Evolutionary conservation across 2,888 invertebrate genomes (phyloP), one percentile per base, ranked within the genome.

Genomic region (Osmoderma eremita): DNA sequence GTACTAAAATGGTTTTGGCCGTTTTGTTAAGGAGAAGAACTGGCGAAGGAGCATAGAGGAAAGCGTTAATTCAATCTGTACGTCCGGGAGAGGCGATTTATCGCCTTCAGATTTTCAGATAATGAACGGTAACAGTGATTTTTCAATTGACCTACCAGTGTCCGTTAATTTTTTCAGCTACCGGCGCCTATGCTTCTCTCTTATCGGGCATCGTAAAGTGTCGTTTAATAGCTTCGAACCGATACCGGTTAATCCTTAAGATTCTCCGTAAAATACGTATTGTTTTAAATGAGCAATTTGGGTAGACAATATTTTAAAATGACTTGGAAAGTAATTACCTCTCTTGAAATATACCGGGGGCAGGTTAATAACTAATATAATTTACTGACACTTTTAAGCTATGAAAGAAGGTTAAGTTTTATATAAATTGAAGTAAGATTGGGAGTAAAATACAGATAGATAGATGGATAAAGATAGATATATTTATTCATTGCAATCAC

Each of bases 111-210:
- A 77, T 77, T 68, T 63, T 54, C 50, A 71, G 77, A 77, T 77
- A 77, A 71, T 69, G 70, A 65, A 63, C 63, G 71, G 73, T 70
- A 75, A 76, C 75, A 76, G 75, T 74, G 76, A 75, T 76, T 74
- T 73, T 61, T 74, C 49, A 69, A 76, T 75, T 75, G 72, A 70
- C 74, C 73, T 75, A 75, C 74, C 75, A 72, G 74, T 76, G 76
- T 76, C 74, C 70, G 71, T 71, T 71, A 56, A 65, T 41, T 65
- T 61, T 45, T 45, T 64, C 64, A 63, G 65, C 56, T 67, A 69
- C 71, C 71, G 72, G 75, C 76, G 77, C 77, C 77, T 75, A 77
- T 76, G 69, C 74, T 72, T 73, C 74, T 73, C 71, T 73, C 75
- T 77, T 76, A 76, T 76, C 72, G 42, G 38, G 42, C 63, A 67